These are phyloP conservation scores for Myodes glareolus DNA, from an alignment of 2,113 vertebrate genomes.

Conservation along the genomic window DNA sequence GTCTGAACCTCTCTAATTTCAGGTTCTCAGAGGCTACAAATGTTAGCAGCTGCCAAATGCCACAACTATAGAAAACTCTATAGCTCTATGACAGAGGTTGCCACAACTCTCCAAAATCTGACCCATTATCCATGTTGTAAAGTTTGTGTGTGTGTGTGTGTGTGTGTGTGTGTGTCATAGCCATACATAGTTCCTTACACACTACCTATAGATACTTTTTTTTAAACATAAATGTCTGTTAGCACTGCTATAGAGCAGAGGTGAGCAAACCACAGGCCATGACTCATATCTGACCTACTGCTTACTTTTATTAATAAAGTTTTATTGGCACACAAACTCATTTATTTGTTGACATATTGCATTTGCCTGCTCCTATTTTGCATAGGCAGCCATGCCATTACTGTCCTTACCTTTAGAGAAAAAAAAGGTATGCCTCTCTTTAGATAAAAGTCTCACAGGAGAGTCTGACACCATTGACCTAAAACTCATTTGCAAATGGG, in stretches of 20 bases:
- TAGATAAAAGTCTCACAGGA: background rate
- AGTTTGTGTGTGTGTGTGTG: background rate
- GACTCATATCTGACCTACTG: background rate
- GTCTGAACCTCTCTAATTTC: background rate
- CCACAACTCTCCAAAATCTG: background rate
- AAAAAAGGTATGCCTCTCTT: background rate
- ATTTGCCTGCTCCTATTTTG: background rate
- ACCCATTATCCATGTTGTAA: background rate
- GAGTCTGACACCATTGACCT: background rate
- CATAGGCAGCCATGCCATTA: background rate
- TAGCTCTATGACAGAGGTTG: background rate
- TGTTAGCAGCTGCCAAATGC: background rate
- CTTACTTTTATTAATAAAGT: conserved; percentile 62
- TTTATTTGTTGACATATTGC: background rate
- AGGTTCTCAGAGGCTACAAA: background rate
- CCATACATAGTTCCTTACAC: background rate
- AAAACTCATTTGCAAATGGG: conserved; percentile 18
- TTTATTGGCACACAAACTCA: conserved; percentile 25
- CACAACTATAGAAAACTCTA: background rate
- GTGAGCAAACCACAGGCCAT: background rate
- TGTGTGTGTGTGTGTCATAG: background rate
- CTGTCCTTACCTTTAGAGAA: background rate
- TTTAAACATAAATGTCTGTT: conserved; percentile 7
- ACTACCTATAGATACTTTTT: background rate
- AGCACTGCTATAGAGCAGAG: background rate